Conservation (phyloP, 2,113 vertebrate species). For the Aegypius monachus region DNA sequence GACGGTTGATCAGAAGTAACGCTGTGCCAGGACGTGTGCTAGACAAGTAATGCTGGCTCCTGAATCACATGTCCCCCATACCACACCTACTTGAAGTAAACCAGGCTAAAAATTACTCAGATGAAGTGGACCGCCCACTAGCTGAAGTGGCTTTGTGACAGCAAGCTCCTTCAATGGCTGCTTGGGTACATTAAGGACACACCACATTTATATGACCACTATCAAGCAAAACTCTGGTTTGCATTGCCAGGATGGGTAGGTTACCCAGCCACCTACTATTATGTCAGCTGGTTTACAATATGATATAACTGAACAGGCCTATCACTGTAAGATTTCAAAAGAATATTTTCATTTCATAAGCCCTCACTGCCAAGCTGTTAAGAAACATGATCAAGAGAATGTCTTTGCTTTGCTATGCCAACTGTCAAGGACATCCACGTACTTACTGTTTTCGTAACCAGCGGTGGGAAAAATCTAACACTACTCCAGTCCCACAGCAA, state of each 20-base stretch:
- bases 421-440: constrained; percentile 1
- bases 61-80: background rate
- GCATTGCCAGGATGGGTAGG: background rate
- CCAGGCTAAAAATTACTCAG: background rate
- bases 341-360: constrained; percentile 28
- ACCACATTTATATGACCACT: background rate
- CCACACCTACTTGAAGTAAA: background rate
- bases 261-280: background rate
- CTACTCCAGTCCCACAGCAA: constrained; percentile 42
- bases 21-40: background rate
- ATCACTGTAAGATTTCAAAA: constrained; percentile 33
- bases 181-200: background rate
- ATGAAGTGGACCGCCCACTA: background rate
- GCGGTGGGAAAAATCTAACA: constrained; percentile 48
- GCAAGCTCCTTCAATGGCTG: background rate
- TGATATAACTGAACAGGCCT: constrained; percentile 12
- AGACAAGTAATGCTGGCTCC: background rate
- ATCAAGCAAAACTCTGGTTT: background rate
- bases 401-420: constrained; percentile 10
- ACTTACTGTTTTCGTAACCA: constrained; percentile 51
- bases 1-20: background rate
- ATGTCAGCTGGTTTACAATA: constrained; percentile 12
- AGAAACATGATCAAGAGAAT: constrained; percentile 59
- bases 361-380: background rate
- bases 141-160: background rate